phyloP scores from a whole-genome alignment of 2,113 vertebrate species.

The Alaudala cheleensis region DNA sequence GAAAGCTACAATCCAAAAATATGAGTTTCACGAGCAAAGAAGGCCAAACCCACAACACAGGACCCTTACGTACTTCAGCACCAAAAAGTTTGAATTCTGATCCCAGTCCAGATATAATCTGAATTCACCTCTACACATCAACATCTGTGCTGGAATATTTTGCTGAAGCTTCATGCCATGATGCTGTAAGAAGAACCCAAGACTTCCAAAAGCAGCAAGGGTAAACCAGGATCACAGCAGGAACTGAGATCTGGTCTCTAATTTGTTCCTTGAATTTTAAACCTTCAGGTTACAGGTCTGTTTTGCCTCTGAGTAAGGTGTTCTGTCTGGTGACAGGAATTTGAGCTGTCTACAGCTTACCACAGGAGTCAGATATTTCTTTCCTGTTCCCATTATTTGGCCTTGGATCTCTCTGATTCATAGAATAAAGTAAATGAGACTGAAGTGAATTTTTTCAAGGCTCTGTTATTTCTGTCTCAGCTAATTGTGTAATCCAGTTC shows the following conservation, averaged over 20 bases:
- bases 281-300: not conserved
- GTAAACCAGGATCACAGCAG: not conserved
- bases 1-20: not conserved
- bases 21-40: not conserved
- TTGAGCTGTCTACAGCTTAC: not conserved
- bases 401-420: conserved; percentile 2
- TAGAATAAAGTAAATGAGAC: conserved; percentile 13
- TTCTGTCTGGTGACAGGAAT: not conserved
- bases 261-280: not conserved
- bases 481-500: conserved; percentile 47
- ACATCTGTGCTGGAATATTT: not conserved
- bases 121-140: not conserved
- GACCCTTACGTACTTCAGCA: not conserved
- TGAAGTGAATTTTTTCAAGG: not conserved
- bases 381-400: not conserved
- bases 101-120: not conserved
- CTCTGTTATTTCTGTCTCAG: conserved; percentile 24
- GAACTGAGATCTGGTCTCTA: not conserved
- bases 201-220: not conserved
- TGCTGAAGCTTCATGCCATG: not conserved
- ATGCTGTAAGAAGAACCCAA: not conserved
- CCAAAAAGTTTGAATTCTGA: not conserved
- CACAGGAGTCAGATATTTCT: not conserved
- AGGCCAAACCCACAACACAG: not conserved
- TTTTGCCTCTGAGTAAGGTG: not conserved